Evolutionary conservation across 37 sponge, comb jelly and placozoan species (phyloP).

Genomic region (Petrosia ficiformis): DNA sequence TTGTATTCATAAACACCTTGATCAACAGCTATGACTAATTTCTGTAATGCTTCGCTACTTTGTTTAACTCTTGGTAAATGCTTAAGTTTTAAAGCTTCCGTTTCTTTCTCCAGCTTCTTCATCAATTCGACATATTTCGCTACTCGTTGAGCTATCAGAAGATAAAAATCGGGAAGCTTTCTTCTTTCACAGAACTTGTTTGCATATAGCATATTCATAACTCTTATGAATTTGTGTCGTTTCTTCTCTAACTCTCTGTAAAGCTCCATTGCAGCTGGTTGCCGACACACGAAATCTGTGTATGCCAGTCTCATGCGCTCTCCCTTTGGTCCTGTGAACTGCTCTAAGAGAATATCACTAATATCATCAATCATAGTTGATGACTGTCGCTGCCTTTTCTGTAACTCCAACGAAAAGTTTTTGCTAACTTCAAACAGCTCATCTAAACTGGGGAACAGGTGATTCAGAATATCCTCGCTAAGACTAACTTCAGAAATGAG

Average conservation of each 20-base stretch:
- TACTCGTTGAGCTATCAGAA: slow-evolving; percentile 44
- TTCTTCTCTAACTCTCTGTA: slow-evolving; percentile 72
- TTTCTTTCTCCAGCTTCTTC: slow-evolving; percentile 59
- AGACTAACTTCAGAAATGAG: slow-evolving; percentile 7
- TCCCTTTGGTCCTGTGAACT: slow-evolving; percentile 43
- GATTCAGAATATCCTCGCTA: slow-evolving; percentile 17
- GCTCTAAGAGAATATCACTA: slow-evolving; percentile 50
- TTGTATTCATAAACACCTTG: slow-evolving; percentile 46
- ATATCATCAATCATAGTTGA: slow-evolving; percentile 35
- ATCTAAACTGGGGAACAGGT: slow-evolving; percentile 67
- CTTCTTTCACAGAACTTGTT: slow-evolving; percentile 59
- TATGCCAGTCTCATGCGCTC: slow-evolving; percentile 43
- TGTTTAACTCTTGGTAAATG: slow-evolving; percentile 19
- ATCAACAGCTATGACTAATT: slow-evolving; percentile 39
- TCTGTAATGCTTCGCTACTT: slow-evolving; percentile 22
- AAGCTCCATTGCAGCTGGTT: slow-evolving; percentile 46
- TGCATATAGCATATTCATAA: slow-evolving; percentile 44
- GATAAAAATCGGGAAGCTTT: slow-evolving; percentile 66
- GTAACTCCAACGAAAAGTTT: slow-evolving; percentile 29
- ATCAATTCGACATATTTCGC: slow-evolving; percentile 55
- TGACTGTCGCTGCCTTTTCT: slow-evolving; percentile 9
- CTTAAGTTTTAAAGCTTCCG: slow-evolving; percentile 34
- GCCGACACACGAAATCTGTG: slow-evolving; percentile 51
- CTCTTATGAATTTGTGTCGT: slow-evolving; percentile 41
- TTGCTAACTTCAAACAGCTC: slow-evolving; percentile 51